Percentiles rank a stretch among this genome's conserved stretches.
phyloP scores from a whole-genome alignment of 2,113 vertebrate species.

The Chionodraco myersi region DNA sequence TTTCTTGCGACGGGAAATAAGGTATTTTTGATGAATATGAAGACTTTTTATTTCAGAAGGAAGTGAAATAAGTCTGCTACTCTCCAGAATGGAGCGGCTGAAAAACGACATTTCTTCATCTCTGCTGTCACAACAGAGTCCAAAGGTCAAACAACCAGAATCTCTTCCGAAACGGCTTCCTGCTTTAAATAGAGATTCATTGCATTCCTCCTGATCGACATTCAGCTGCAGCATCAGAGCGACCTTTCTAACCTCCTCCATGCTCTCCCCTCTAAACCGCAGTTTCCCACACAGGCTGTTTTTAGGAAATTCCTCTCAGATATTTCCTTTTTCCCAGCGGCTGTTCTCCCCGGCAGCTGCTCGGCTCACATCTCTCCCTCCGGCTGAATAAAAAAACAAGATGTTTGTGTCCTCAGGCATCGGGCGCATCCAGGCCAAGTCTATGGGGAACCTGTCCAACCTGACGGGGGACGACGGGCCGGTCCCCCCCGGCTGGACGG shows the following conservation, averaged over 20 bases:
- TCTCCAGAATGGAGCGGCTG: no score
- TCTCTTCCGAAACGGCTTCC: not conserved
- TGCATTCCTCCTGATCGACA: conserved; percentile 30
- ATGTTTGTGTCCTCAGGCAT: conserved; percentile 86
- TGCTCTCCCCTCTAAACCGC: conserved; percentile 32
- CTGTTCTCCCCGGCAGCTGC: conserved; percentile 29
- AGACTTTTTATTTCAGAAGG: no score
- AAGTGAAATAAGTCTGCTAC: no score
- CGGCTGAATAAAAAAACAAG: conserved; percentile 39
- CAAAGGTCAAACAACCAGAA: not conserved
- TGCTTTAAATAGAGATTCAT: conserved; percentile 26
- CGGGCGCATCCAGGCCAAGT: conserved; percentile 94
- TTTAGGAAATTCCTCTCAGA: conserved; percentile 29
- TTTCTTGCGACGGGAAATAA: no score
- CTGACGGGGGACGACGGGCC: conserved; percentile 91
- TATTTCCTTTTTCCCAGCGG: conserved; percentile 46
- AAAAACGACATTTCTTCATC: no score
- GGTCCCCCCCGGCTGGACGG: conserved; percentile 95
- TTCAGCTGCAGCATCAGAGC: conserved; percentile 16
- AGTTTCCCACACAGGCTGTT: conserved; percentile 60
- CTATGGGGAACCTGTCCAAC: conserved; percentile 94
- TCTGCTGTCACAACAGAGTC: conserved; percentile 4
- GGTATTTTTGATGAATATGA: no score
- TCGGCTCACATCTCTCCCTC: conserved; percentile 5
- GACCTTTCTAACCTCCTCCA: conserved; percentile 23